Evolutionary conservation across 2,888 invertebrate species (phyloP), one percentile per base, ranked within the genome.

Genomic region (Caenorhabditis virilis): DNA sequence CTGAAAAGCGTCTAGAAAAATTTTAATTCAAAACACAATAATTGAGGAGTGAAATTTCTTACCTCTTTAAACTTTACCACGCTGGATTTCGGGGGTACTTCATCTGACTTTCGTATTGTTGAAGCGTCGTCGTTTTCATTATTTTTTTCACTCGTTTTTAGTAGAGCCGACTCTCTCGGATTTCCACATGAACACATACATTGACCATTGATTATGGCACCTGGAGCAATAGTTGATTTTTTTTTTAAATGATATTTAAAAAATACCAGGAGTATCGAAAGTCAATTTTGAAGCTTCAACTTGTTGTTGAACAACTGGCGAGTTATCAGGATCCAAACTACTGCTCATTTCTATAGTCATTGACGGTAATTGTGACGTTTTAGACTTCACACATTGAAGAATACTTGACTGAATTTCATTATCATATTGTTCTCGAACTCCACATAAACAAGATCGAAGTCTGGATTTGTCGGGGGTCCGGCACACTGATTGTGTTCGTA

Each of bases 181-280:
- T 42, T 30, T 22, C 52, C 60, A 55, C 79, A 79, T 18, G 79
- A 62, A 61, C 79, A 79, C 58, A 78, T 67, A 57, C 79, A 79
- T 65, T 79, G 79, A 2, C 79, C 79, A 60, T 79, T 78, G 13
- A 79, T 55, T 20, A 76, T 46, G 9, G 70, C 70, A 1, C 78
- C 78, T 77, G 46, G 18, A 57, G 45, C 13, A 46, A 41, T 18
- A 45, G 22, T 52, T 47, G 36, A 33, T 48, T 48, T 18, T 15
- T 48, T 20, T 33, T 9, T 33, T 2, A 16, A n/a, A 16, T 49
- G 6, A 36, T 23, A 23, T 25, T 13, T 16, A n/a, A n/a, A n/a
- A n/a, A n/a, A n/a, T 47, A 64, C 64, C 66, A 20, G 66, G 66
- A 30, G 66, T 66, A 50, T 66, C 66, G 20, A 66, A 61, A 38